Percentiles rank a stretch among this genome's conserved stretches.
Conservation (phyloP, 2,797 vertebrate species). For the Psittacula echo region DNA sequence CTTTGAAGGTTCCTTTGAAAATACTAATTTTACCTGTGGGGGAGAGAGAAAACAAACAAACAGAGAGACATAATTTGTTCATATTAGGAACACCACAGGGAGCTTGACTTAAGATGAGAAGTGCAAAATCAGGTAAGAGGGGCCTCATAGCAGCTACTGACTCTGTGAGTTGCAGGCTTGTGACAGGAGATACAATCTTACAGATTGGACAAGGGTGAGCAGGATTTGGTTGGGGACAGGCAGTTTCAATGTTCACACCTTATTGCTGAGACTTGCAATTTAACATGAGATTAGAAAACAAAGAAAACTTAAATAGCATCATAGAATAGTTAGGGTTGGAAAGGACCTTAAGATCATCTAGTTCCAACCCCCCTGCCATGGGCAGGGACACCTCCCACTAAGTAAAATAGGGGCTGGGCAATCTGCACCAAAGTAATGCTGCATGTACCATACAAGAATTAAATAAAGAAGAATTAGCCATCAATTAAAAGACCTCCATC, state of each 20-base stretch:
- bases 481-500: neutral
- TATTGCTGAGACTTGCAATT: neutral
- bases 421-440: neutral
- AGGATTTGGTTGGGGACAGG: neutral
- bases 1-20: slow-evolving; percentile 90
- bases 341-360: no score
- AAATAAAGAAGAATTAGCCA: neutral
- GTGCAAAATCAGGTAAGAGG: neutral
- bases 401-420: neutral
- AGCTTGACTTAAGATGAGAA: neutral
- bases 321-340: no score
- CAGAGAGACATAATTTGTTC: slow-evolving; percentile 21
- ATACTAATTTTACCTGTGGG: slow-evolving; percentile 87
- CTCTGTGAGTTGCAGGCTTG: neutral
- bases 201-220: neutral
- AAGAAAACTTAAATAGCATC: neutral
- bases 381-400: no score
- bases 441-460: neutral
- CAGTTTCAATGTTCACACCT: neutral
- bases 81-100: neutral
- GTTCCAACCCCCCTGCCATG: no score
- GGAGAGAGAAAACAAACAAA: slow-evolving; percentile 37
- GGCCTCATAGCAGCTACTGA: neutral
- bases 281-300: neutral
- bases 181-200: rapidly evolving